Evolutionary conservation across 2,888 invertebrate species (phyloP).

Genomic region (Priocnemis perturbator): DNA sequence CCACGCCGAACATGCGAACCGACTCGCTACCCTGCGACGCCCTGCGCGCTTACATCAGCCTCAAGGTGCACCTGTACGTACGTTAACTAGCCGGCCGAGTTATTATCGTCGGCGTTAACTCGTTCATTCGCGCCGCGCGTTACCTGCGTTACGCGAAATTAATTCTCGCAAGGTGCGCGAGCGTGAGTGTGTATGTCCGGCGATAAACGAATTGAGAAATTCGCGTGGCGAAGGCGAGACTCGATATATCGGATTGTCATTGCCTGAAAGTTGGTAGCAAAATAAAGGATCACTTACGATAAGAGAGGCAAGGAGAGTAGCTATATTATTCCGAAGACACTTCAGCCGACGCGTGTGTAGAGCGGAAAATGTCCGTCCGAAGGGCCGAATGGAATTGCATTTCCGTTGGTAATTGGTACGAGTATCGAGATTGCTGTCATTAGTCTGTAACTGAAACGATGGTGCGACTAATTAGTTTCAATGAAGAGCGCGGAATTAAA

Average conservation of each 20-base stretch:
- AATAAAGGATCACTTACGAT: background rate
- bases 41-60: too few relatives aligned
- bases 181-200: background rate
- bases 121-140: slow-evolving; percentile 42
- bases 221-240: background rate
- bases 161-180: slow-evolving; percentile 24
- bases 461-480: too few relatives aligned
- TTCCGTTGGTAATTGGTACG: too few relatives aligned
- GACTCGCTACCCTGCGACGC: too few relatives aligned
- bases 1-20: too few relatives aligned
- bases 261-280: background rate
- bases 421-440: too few relatives aligned
- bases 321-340: too few relatives aligned
- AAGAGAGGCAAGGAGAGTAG: background rate
- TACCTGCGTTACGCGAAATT: slow-evolving; percentile 51
- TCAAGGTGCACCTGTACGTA: slow-evolving; percentile 50
- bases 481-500: too few relatives aligned
- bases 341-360: too few relatives aligned
- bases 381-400: too few relatives aligned
- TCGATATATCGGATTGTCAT: background rate
- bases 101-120: slow-evolving; percentile 51
- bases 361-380: slow-evolving; percentile 9
- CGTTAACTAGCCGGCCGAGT: slow-evolving; percentile 31
- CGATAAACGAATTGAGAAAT: background rate
- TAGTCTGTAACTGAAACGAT: too few relatives aligned